Evolutionary conservation across 1,140 invertebrate genomes (phyloP), one percentile per base, ranked within the genome.

Genomic region (Drosophila erecta): DNA sequence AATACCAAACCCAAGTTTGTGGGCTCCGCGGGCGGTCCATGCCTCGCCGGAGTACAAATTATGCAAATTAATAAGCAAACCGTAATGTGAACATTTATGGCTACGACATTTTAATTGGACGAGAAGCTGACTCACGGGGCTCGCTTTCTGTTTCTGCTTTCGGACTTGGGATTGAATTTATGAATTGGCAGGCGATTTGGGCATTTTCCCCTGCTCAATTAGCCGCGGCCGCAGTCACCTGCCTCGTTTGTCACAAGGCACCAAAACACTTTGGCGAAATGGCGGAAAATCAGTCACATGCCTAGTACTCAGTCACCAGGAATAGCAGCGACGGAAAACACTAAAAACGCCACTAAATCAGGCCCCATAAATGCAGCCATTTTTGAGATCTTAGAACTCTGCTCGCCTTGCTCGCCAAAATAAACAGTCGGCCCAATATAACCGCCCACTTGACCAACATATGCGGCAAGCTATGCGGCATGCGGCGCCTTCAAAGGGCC

Each of bases 361-460:
- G 33, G 38, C 49, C 6, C 27, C 30, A 15, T 40, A 50, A 33
- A 40, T 20, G 57, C 47, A 24, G 17, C 40, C 37, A 41, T 50
- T 33, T 50, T n/a, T 30, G 30, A 30, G 30, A 30, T 30, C 47
- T 33, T 8, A 41, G 4, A 64, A 41, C 38, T 44, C 14, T 12
- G 17, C 30, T 24, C 57, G 64, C 30, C 27, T 47, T 56, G 61
- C 62, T 80, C 72, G 73, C 78, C 64, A 87, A 86, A 86, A 87
- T 72, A 87, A 79, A 76, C 67, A 76, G 51, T 35, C 46, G 40
- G 59, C 40, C 76, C 58, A 72, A 60, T 27, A 49, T 47, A 56
- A 72, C 54, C 81, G 81, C 81, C 81, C 81, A 86, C 81, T 86
- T 86, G 79, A 87, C 83, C 81, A 86, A 86, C 74, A 72, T 76